A percentile compares a stretch with the other conserved stretches of the same genome.
These are phyloP conservation scores for Galaxias olidus DNA, from an alignment of 2,797 vertebrate species.

Conservation along the genomic window DNA sequence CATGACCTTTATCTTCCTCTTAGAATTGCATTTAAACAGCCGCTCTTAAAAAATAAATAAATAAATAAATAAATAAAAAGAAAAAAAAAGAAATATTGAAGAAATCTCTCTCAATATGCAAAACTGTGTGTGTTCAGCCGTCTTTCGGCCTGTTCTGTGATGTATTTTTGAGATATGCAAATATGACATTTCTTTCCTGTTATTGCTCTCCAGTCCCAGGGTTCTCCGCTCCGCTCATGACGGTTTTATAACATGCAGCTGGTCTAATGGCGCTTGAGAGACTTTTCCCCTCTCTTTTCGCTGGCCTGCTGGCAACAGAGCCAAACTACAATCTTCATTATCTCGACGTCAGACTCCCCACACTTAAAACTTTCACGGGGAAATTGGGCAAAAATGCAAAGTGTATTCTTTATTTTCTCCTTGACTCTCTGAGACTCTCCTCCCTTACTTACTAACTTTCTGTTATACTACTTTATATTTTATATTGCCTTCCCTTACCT, in stretches of 20 bases:
- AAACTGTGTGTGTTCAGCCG: constrained; percentile 50
- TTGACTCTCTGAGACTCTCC: no score
- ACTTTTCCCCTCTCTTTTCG: no score
- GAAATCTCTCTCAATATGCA: constrained; percentile 62
- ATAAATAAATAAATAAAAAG: neutral
- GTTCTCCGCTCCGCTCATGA: neutral
- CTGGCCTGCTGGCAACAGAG: no score
- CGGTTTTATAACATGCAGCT: neutral
- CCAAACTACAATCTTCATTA: no score
- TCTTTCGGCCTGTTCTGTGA: constrained; percentile 57
- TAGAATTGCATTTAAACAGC: constrained; percentile 57
- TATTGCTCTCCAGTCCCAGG: constrained; percentile 45
- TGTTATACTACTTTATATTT: no score
- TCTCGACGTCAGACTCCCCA: no score
- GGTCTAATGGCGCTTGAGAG: neutral
- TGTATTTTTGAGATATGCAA: constrained; percentile 70
- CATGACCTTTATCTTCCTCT: constrained; percentile 59
- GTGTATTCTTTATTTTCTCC: no score
- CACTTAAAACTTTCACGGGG: no score
- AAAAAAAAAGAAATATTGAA: neutral
- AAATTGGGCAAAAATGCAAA: no score
- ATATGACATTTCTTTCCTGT: constrained; percentile 67
- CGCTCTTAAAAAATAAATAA: constrained; percentile 31
- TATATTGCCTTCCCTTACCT: no score
- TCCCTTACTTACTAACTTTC: no score